Base-by-base conservation (phyloP, 1,140 invertebrate genomes). In the Centruroides vittatus region DNA sequence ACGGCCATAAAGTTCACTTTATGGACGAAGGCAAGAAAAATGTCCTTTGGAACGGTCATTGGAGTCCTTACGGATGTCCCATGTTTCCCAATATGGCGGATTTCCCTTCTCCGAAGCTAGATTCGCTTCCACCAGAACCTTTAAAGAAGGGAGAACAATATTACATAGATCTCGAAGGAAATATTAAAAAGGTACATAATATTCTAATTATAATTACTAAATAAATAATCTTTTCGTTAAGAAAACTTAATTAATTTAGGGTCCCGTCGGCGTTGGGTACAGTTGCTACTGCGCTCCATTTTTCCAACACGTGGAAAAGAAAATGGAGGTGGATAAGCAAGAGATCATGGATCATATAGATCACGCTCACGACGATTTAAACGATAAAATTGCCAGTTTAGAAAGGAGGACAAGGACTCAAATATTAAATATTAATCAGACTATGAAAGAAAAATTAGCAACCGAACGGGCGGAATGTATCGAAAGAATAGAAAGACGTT, bases 151-250 rank as follows among this genome's bases (percentile, higher is more conserved):
- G 93, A 13, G 89, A 94, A 72, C 91, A 96, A 70, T 96, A 96
- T 73, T 98, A 87, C 73, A 78, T 94, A 58, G 93, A 97, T 73
- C 77, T 98, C 58, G 91, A 90, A n/a, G 93, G 93, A 4, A 94
- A 96, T 71, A 93, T 98, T 58, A 84, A 89, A 66, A 95, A 96
- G 75, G 81, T 81, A 68, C 3, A 41, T 5, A 0, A 23, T 23
- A 23, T 23, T 23, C 23, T 23, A 23, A 23, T 23, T 23, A 23
- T 23, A 23, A 23, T 23, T 23, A 23, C 23, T 23, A 23, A 23
- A 23, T 23, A 23, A 23, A 1, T 23, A 1, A 23, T 23, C 23
- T 23, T 23, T 23, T 23, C 23, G 23, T 23, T 23, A 23, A 23
- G 23, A 23, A 23, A 23, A 23, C 10, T 50, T 35, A 34, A 35